Evolutionary conservation across 1,140 invertebrate genomes (phyloP).

Genomic region (Papilio polytes): DNA sequence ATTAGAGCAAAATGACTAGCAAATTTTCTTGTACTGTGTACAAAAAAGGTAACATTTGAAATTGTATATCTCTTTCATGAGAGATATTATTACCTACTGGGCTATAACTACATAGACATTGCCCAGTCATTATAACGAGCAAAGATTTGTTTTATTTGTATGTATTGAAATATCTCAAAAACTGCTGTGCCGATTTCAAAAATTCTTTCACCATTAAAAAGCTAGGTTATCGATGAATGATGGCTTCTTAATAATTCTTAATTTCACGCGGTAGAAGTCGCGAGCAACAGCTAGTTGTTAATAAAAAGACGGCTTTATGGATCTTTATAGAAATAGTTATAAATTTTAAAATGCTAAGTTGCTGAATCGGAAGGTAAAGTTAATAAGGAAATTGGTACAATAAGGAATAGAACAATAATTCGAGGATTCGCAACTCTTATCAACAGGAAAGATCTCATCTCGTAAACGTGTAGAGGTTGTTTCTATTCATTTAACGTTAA

Average conservation of each 20-base stretch:
- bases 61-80: too few species aligned
- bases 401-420: neutral
- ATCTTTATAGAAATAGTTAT: neutral
- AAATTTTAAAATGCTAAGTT: neutral
- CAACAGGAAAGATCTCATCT: conserved; percentile 10
- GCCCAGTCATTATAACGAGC: too few species aligned
- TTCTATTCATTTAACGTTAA: neutral
- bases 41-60: neutral
- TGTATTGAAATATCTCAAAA: too few species aligned
- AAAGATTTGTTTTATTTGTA: too few species aligned
- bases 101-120: too few species aligned
- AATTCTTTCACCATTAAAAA: too few species aligned
- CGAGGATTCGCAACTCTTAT: neutral
- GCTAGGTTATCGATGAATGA: too few species aligned
- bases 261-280: too few species aligned
- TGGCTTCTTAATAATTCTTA: too few species aligned
- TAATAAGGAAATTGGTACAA: neutral
- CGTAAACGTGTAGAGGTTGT: conserved; percentile 1
- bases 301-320: neutral
- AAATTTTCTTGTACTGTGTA: neutral
- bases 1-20: neutral
- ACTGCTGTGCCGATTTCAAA: too few species aligned
- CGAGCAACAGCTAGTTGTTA: too few species aligned
- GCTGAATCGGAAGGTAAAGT: neutral
- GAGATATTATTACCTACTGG: too few species aligned